Base-by-base conservation (phyloP, 2,888 invertebrate genomes). In the Epinotia demarniana region DNA sequence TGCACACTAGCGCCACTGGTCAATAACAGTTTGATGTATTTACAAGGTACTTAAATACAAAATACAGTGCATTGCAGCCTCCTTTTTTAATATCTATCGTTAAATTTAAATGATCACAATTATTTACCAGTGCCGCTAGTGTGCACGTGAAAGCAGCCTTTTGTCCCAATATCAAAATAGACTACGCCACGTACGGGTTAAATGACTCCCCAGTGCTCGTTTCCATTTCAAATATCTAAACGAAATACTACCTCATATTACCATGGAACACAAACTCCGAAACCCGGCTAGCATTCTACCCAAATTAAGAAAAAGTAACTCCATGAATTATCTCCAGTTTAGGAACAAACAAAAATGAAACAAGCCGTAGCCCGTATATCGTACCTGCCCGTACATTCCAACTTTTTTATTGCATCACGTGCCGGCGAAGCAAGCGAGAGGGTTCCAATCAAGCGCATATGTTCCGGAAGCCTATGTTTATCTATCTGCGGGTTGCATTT, bases 341-440 rank as follows among this genome's bases (percentile, higher is more conserved):
- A 16, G 39, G 11, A 68, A 61, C 66, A 72, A 75, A 70, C 49
- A 69, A 70, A 70, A 57, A 69, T 74, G 27, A 69, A 70, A 72
- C 57, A 73, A 39, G 53, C 53, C 53, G 53, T 43, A 33, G 68
- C 13, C 23, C 67, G 67, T 64, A 60, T 66, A 33, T 58, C 49
- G 70, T 64, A 58, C 60, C 33, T 23, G 57, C 13, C 46, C 19
- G 63, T 46, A 62, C 70, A 61, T 57, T 62, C 16, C 46, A 75
- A 72, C 67, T 70, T 74, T 74, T 72, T 72, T 61, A 75, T 75
- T 72, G 72, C 61, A 46, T 27, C n/a, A 46, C 53, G 46, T 66
- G 43, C 64, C 67, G 19, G n/a, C 23, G 58, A 23, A 43, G 39
- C 33, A 58, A n/a, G 19, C 53, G 27, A 71, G 18, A 13, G 46